A percentile compares a stretch with the other conserved stretches of the same genome.
These are phyloP conservation scores for Lacerta agilis DNA, from an alignment of 2,797 vertebrate genomes.

Conservation along the genomic window DNA sequence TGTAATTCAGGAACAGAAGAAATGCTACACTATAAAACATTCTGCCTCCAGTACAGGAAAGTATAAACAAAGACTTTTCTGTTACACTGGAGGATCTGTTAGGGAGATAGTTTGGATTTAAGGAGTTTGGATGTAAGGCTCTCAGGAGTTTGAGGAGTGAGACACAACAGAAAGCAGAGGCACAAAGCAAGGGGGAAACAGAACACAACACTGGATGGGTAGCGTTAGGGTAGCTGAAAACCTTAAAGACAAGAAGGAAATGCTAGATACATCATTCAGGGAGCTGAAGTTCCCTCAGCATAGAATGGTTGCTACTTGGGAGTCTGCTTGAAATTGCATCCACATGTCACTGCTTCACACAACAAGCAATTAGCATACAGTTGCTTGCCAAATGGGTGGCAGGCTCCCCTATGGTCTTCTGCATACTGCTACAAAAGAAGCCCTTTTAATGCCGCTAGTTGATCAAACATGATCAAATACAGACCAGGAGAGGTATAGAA, in stretches of 20 bases:
- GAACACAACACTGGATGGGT: not conserved
- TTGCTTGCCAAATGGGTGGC: not conserved
- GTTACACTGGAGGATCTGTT: not conserved
- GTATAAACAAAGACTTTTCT: not conserved
- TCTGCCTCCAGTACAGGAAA: not conserved
- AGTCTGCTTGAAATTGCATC: too few relatives aligned
- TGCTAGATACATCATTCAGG: not conserved
- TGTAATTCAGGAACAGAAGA: not conserved
- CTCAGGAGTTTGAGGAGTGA: not conserved
- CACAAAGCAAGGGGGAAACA: not conserved
- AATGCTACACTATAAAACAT: constrained; percentile 13
- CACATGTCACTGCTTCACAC: not conserved
- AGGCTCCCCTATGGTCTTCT: not conserved
- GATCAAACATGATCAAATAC: not conserved
- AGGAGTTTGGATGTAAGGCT: not conserved
- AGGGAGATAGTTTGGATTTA: not conserved
- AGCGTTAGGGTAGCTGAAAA: not conserved
- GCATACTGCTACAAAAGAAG: not conserved
- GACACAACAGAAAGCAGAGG: not conserved
- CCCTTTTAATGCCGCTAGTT: not conserved
- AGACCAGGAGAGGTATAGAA: not conserved
- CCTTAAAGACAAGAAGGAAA: not conserved
- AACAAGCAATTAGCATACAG: not conserved
- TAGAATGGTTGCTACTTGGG: not conserved
- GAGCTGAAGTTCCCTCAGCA: not conserved